Base-by-base conservation (phyloP, 2,888 invertebrate species). In the Rotaria macrura region DNA sequence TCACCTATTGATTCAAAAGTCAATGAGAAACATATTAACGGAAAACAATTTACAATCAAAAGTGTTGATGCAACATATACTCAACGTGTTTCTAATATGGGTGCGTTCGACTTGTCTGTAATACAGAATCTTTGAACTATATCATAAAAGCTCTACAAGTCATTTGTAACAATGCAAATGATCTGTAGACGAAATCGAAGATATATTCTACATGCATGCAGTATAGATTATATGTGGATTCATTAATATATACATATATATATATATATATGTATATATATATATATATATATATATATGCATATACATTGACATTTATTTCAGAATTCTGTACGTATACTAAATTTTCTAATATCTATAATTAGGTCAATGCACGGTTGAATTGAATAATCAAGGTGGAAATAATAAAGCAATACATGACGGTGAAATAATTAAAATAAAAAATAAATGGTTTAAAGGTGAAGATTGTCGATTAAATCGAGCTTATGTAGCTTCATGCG, bases 391-490 rank as follows among this genome's bases (percentile, higher is more conserved):
- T n/a, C 25, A 43, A n/a, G 29, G 29, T 20, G 34, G 5, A 5
- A 65, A 20, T 17, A 1, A 2, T 20, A 34, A 38, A 2, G 2
- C 6, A 43, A 20, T 79, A 14, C 25, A 7, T 40, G 79, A 79
- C 25, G 79, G 79, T n/a, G 79, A 79, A 79, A 79, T 40, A n/a
- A 14, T 79, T 4, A 23, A 79, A 79, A 40, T 79, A 25, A 79
- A 43, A 43, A 43, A 10, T 1, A 79, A 79, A 79, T 79, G 40
- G 43, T 79, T 43, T n/a, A 79, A 79, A 79, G n/a, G 10, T n/a
- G 79, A 79, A 79, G 79, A 79, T 79, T 79, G 79, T 43, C 43
- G 12, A 12, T 79, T 79, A 79, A 43, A 79, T 43, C 79, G 79
- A 38, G 79, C 79, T 5, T 79, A 79, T 79, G 3, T 43, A 4